Evolutionary conservation across 2,888 invertebrate genomes (phyloP).

Genomic region (Pseudococcus viburni): DNA sequence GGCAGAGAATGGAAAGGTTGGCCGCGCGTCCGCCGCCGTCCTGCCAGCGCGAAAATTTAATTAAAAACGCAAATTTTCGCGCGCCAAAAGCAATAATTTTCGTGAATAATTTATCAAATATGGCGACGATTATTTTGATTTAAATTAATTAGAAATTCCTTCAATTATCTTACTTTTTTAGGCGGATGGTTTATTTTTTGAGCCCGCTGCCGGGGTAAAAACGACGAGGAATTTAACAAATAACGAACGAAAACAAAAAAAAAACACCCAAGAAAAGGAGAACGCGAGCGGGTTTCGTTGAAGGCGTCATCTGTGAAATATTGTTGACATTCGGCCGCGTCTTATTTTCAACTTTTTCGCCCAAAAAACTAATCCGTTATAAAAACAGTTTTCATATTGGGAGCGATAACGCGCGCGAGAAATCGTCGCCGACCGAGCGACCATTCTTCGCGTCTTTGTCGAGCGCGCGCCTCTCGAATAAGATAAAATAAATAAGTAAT

Average conservation of each 20-base stretch:
- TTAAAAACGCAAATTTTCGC: slow-evolving; percentile 54
- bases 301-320: slow-evolving; percentile 66
- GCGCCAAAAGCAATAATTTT: slow-evolving; percentile 34
- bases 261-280: background rate
- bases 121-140: slow-evolving; percentile 56
- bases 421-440: slow-evolving; percentile 28
- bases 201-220: background rate
- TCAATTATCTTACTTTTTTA: slow-evolving; percentile 60
- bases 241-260: background rate
- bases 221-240: background rate
- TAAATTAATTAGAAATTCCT: slow-evolving; percentile 61
- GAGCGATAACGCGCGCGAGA: slow-evolving; percentile 60
- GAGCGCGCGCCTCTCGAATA: slow-evolving; percentile 50
- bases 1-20: background rate
- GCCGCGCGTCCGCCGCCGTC: background rate
- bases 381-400: slow-evolving; percentile 64
- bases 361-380: slow-evolving; percentile 61
- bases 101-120: slow-evolving; percentile 59
- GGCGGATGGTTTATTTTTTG: slow-evolving; percentile 48
- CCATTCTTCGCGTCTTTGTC: slow-evolving; percentile 43
- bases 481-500: slow-evolving; percentile 66
- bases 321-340: slow-evolving; percentile 63
- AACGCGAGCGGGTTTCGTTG: slow-evolving; percentile 4
- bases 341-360: slow-evolving; percentile 58
- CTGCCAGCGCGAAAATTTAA: background rate